Conservation (phyloP, 2,113 vertebrate species). For the Melanerpes formicivorus region DNA sequence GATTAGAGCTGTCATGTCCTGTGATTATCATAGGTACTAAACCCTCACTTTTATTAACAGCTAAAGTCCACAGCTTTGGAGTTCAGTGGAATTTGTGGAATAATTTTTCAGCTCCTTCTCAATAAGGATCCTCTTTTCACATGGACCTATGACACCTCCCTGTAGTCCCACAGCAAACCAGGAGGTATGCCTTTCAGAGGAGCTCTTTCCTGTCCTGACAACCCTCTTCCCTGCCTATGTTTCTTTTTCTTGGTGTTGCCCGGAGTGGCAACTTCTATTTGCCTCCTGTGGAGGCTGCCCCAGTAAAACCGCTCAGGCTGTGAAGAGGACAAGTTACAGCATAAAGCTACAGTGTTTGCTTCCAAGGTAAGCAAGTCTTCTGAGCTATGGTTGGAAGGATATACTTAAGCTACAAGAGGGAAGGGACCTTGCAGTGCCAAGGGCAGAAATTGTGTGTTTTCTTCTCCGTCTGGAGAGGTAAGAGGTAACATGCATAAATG, state of each 20-base stretch:
- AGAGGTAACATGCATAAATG: not conserved
- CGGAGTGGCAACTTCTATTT: not conserved
- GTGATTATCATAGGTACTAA: not conserved
- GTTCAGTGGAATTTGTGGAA: not conserved
- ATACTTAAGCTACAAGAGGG: accelerated
- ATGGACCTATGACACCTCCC: not conserved
- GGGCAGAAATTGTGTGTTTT: not conserved
- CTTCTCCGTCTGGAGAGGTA: not conserved
- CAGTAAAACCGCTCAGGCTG: not conserved
- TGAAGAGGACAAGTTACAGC: not conserved
- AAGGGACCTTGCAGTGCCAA: too few relatives aligned
- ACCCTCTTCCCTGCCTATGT: accelerated
- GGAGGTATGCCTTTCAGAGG: not conserved
- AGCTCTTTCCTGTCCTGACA: not conserved
- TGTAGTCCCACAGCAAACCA: not conserved
- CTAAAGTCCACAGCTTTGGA: not conserved
- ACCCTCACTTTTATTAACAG: not conserved
- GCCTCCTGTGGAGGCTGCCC: not conserved
- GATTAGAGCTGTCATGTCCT: not conserved
- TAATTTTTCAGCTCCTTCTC: not conserved
- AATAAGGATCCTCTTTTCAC: not conserved
- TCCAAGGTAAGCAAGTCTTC: not conserved
- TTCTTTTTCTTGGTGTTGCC: not conserved
- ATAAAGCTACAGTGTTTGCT: not conserved
- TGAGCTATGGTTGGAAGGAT: accelerated